Percentiles rank a stretch among this genome's conserved stretches.
phyloP scores from a whole-genome alignment of 1,140 invertebrate species.

The Pseudomyrmex gracilis region DNA sequence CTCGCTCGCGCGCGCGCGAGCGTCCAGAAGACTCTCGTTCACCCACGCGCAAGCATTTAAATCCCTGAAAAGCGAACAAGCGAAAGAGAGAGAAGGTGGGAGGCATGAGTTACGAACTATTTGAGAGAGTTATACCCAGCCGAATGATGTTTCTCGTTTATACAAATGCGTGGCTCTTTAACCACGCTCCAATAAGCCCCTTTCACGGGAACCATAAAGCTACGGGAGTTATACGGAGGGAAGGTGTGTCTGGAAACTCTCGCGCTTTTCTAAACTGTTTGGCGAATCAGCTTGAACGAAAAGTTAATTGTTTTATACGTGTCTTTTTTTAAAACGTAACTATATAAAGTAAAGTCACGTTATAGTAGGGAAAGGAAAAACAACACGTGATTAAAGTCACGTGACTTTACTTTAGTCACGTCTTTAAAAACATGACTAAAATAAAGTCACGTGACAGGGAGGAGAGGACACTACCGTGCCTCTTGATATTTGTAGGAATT shows the following conservation, averaged over 20 bases:
- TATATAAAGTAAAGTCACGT: too few relatives aligned
- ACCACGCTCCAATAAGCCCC: conserved; percentile 41
- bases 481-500: too few relatives aligned
- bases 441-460: too few relatives aligned
- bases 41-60: conserved; percentile 58
- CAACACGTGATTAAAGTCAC: too few relatives aligned
- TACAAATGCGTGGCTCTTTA: conserved; percentile 21
- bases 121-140: conserved; percentile 8
- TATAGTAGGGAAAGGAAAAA: too few relatives aligned
- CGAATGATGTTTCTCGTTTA: conserved; percentile 54
- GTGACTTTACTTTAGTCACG: too few relatives aligned
- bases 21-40: conserved; percentile 39
- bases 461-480: too few relatives aligned
- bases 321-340: too few relatives aligned
- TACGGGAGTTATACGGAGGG: not conserved
- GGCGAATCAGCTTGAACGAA: not conserved
- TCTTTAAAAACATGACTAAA: too few relatives aligned
- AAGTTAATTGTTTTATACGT: too few relatives aligned
- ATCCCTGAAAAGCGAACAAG: conserved; percentile 34
- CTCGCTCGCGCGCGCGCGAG: conserved; percentile 45
- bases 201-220: conserved; percentile 36
- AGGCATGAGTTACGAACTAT: conserved; percentile 26
- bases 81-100: not conserved
- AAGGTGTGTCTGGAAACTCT: not conserved
- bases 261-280: not conserved